Evolutionary conservation across 2,797 vertebrate genomes (phyloP), one percentile per base, ranked within the genome.

Genomic region (Anguilla marmorata): DNA sequence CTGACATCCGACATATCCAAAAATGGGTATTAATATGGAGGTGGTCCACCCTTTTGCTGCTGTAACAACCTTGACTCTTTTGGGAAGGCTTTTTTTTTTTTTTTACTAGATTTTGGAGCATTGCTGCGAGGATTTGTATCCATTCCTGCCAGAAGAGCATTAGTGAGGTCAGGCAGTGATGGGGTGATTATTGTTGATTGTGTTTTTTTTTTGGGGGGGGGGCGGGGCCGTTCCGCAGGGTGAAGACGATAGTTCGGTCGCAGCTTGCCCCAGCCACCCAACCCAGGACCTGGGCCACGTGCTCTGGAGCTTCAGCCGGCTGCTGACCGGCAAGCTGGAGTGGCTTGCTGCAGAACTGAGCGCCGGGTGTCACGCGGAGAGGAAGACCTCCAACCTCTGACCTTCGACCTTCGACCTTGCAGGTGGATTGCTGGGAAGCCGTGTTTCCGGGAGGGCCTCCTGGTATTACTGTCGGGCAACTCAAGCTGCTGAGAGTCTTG

Each of bases 321-420:
- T 96, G 86, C 92, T 96, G 87, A 91, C 90, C 16, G 94, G 94
- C 86, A 96, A 95, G 90, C 89, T 96, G 90, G 95, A 96, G 89
- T 90, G 88, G 87, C 91, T 96, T 41, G 88, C 95, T 88, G 84
- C 86, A 24, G 92, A 92, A 76, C 90, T 96, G 89, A 88, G 89
- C 54, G 90, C 92, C 82, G 90, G 63, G 79, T 96, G 95, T 88
- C 79, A 90, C 83, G 88, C 24, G 30, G 52, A 80, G 76, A 69
- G 4, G 48, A 74, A 16, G 33, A 52, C 41, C 72, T 88, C 48
- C 87, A 86, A 84, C 16, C 48, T 41, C 45, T 60, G 74, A 50
- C 0, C 33, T 52, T 19, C 86, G 30, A 84, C 16, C 48, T 41
- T 19, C 86, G 86, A 48, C 58, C 30, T 58, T 76, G n/a, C 33